These are phyloP conservation scores for Macroglossus sobrinus DNA, from an alignment of 2,113 vertebrate species.

Conservation along the genomic window DNA sequence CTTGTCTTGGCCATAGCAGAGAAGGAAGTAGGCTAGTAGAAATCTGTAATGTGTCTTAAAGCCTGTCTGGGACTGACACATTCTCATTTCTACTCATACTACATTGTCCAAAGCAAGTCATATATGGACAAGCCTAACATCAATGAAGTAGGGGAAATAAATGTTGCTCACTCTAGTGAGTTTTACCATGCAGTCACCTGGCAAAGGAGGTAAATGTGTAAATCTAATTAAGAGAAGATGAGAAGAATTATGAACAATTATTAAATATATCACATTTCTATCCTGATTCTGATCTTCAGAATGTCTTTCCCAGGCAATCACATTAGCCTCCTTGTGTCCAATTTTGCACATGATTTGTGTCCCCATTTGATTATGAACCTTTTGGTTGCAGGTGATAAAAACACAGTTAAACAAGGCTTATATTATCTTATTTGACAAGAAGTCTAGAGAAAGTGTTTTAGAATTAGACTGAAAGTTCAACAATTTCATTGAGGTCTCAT, in stretches of 20 bases:
- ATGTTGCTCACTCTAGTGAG: no score
- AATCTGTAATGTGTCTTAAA: neutral
- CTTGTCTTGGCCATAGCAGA: neutral
- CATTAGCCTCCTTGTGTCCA: neutral
- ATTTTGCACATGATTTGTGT: neutral
- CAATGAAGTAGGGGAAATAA: neutral
- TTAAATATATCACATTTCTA: neutral
- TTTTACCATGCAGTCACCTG: neutral
- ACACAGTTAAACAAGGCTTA: neutral
- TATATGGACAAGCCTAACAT: neutral
- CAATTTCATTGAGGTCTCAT: neutral
- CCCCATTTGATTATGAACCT: neutral
- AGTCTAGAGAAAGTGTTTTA: neutral
- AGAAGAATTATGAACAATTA: neutral
- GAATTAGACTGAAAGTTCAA: neutral
- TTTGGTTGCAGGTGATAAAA: neutral
- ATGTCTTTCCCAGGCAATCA: neutral
- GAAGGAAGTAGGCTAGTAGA: neutral
- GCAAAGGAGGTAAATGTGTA: neutral
- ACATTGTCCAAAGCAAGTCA: neutral
- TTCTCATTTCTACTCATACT: neutral
- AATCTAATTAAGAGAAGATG: neutral
- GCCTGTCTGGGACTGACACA: neutral
- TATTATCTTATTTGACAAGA: neutral
- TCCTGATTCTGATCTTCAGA: neutral